Conservation (phyloP, 2,113 vertebrate species). For the Falco punctatus region DNA sequence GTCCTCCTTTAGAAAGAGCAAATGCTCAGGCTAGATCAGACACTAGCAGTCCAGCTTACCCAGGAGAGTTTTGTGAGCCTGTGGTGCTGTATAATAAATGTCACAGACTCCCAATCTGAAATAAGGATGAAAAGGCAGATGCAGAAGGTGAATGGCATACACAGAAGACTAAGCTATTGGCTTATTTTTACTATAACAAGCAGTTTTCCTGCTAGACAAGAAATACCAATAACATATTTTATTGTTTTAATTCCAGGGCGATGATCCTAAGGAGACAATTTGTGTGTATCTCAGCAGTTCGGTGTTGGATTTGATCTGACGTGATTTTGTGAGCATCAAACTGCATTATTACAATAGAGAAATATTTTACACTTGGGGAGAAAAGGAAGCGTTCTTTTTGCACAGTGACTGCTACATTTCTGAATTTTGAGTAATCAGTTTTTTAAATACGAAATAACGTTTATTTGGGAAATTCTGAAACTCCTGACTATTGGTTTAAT, state of each 20-base stretch:
- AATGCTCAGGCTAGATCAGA: not conserved
- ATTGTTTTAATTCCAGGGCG: conserved; percentile 57
- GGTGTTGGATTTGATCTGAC: conserved; percentile 51
- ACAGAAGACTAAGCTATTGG: not conserved
- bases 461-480: conserved; percentile 8
- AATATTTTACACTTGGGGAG: conserved; percentile 37
- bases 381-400: not conserved
- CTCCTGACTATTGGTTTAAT: not conserved
- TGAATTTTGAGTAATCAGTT: not conserved
- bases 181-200: not conserved
- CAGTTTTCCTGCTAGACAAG: not conserved
- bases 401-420: conserved; percentile 11
- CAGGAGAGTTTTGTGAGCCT: not conserved
- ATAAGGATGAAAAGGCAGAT: not conserved
- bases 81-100: not conserved
- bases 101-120: not conserved
- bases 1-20: not conserved
- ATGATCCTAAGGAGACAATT: conserved; percentile 20
- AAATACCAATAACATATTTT: conserved; percentile 20
- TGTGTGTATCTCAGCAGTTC: conserved; percentile 12
- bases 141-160: not conserved
- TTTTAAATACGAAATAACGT: not conserved
- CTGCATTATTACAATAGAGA: conserved; percentile 1
- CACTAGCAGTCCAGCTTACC: not conserved
- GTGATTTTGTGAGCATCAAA: conserved; percentile 44